Percentiles rank a stretch among this genome's conserved stretches.
phyloP scores from a whole-genome alignment of 1,140 invertebrate genomes.

The Onthophagus taurus region DNA sequence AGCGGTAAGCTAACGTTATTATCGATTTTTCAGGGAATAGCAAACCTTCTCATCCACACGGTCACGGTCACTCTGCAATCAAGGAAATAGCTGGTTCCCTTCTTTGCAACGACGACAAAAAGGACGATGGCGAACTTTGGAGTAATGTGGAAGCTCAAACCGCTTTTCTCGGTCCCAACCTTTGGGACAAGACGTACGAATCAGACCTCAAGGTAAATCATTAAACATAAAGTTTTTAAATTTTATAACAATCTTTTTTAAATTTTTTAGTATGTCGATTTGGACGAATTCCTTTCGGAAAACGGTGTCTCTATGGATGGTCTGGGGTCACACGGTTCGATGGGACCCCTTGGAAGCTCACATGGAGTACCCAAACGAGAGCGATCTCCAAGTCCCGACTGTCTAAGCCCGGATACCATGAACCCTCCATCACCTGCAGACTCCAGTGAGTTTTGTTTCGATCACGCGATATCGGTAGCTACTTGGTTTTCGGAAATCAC shows the following conservation, averaged over 20 bases:
- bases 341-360: conserved; percentile 44
- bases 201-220: conserved; percentile 83
- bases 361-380: conserved; percentile 60
- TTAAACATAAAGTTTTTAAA: not conserved
- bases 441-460: conserved; percentile 58
- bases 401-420: conserved; percentile 74
- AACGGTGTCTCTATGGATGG: conserved; percentile 81
- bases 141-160: conserved; percentile 77
- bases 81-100: conserved; percentile 36
- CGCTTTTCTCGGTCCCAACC: conserved; percentile 85
- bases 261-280: conserved; percentile 80
- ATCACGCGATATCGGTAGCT: too few relatives aligned
- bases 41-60: conserved; percentile 35
- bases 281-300: conserved; percentile 92
- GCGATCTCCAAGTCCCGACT: conserved; percentile 72
- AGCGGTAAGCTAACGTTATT: too few relatives aligned
- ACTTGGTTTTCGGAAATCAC: not conserved
- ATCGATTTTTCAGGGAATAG: conserved; percentile 33
- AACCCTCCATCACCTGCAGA: conserved; percentile 78
- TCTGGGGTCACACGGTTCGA: conserved; percentile 45
- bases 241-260: too few relatives aligned
- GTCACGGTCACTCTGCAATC: conserved; percentile 35
- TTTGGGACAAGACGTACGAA: conserved; percentile 92
- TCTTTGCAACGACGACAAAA: conserved; percentile 60
- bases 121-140: conserved; percentile 77